Conservation (phyloP, 2,797 vertebrate genomes). For the Cygnus olor region DNA sequence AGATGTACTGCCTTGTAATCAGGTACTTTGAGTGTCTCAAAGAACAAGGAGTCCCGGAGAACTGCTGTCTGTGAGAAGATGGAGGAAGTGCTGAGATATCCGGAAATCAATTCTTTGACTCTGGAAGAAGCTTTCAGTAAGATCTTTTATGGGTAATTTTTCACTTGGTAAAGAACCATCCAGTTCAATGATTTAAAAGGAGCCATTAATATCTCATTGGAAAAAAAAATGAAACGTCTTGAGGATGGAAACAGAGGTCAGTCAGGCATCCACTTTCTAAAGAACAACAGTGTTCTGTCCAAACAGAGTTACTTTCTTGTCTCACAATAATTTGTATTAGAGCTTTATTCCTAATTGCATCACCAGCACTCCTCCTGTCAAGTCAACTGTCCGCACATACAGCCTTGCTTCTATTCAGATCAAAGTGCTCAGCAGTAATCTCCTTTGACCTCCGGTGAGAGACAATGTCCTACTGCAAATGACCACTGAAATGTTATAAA, state of each 20-base stretch:
- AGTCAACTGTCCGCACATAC: not conserved
- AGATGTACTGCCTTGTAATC: not conserved
- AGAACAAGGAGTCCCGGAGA: not conserved
- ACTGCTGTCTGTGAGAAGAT: not conserved
- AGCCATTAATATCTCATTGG: not conserved
- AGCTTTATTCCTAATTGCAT: not conserved
- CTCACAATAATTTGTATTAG: not conserved
- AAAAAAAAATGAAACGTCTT: not conserved
- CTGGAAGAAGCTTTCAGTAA: not conserved
- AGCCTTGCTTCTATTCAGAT: not conserved
- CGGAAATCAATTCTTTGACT: not conserved
- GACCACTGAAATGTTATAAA: not conserved
- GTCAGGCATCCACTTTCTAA: not conserved
- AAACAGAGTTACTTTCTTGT: not conserved
- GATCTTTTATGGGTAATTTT: not conserved
- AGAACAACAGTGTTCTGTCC: not conserved
- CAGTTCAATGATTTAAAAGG: not conserved
- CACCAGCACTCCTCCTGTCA: not conserved
- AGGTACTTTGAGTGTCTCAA: not conserved
- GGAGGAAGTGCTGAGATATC: not conserved
- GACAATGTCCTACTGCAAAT: not conserved
- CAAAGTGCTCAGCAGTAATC: not conserved
- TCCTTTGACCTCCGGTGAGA: not conserved
- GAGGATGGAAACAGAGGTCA: not conserved
- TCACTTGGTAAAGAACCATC: not conserved